A percentile compares a stretch with the other conserved stretches of the same genome.
Evolutionary conservation across 2,888 invertebrate species (phyloP).

Genomic region (Bhutanitis thaidina): DNA sequence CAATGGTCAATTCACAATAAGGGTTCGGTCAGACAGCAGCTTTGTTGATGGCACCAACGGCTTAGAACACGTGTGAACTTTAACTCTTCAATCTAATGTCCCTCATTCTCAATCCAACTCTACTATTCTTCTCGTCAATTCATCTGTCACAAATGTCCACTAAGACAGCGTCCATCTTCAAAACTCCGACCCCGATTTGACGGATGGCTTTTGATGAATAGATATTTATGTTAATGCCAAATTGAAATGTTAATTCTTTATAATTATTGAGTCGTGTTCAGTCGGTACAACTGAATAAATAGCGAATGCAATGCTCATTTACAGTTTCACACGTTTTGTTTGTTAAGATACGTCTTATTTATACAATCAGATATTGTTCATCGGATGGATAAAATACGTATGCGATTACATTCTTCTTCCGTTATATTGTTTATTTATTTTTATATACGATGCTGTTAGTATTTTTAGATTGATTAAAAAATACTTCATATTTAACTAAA

Average conservation of each 20-base stretch:
- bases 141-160: conserved; percentile 72
- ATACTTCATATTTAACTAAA: no score
- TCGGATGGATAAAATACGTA: not conserved
- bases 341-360: conserved; percentile 14
- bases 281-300: conserved; percentile 48
- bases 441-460: no score
- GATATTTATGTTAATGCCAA: conserved; percentile 65
- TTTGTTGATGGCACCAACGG: conserved; percentile 50
- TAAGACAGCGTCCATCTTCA: conserved; percentile 52
- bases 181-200: conserved; percentile 47
- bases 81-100: conserved; percentile 40
- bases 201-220: conserved; percentile 64
- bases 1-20: conserved; percentile 13
- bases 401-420: not conserved
- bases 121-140: conserved; percentile 59
- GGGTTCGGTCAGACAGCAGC: conserved; percentile 20
- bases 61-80: conserved; percentile 71
- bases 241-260: conserved; percentile 70
- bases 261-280: conserved; percentile 52
- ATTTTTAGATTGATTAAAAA: no score
- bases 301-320: conserved; percentile 41
- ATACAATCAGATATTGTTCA: conserved; percentile 5
- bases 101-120: conserved; percentile 40
- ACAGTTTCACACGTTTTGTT: conserved; percentile 50
- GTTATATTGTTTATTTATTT: no score